Percentiles rank a stretch among this genome's conserved stretches.
These are phyloP conservation scores for Cassiopea xamachana DNA, from an alignment of 30 jellyfish, hydroid and myxozoan species.

Conservation along the genomic window DNA sequence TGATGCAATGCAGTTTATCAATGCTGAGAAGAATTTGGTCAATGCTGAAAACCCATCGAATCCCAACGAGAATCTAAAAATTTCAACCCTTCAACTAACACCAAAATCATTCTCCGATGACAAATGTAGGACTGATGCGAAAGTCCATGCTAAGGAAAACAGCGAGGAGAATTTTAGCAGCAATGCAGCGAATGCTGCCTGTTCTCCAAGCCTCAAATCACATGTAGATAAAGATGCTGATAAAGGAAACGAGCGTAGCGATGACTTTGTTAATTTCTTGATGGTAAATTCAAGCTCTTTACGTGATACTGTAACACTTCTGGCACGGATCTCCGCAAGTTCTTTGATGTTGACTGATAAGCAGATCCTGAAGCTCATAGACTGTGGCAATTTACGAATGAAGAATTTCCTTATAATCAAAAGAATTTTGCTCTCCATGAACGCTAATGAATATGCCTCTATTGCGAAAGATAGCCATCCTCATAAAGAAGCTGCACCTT, in stretches of 20 bases:
- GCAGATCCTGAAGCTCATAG: conserved; percentile 25
- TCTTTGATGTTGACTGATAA: conserved; percentile 2
- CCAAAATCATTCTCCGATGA: neutral
- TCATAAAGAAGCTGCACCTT: neutral
- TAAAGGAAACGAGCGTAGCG: neutral
- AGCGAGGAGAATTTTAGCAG: neutral
- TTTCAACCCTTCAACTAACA: conserved; percentile 29
- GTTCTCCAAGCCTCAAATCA: neutral
- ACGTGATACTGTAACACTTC: conserved; percentile 13
- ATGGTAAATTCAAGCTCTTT: neutral
- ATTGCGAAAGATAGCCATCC: neutral
- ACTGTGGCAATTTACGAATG: conserved; percentile 16
- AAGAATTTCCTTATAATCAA: conserved; percentile 27
- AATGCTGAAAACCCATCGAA: neutral
- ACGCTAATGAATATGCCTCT: neutral
- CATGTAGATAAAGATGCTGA: neutral
- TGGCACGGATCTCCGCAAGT: conserved; percentile 36
- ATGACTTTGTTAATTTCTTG: neutral
- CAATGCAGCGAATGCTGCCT: neutral
- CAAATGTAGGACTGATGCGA: neutral
- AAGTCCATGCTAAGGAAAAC: neutral
- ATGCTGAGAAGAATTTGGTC: neutral
- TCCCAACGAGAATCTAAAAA: conserved; percentile 20
- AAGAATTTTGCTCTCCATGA: conserved; percentile 11
- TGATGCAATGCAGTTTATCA: neutral